A percentile compares a stretch with the other conserved stretches of the same genome.
phyloP scores from a whole-genome alignment of 1,140 invertebrate genomes.

The Drosophila suzukii region DNA sequence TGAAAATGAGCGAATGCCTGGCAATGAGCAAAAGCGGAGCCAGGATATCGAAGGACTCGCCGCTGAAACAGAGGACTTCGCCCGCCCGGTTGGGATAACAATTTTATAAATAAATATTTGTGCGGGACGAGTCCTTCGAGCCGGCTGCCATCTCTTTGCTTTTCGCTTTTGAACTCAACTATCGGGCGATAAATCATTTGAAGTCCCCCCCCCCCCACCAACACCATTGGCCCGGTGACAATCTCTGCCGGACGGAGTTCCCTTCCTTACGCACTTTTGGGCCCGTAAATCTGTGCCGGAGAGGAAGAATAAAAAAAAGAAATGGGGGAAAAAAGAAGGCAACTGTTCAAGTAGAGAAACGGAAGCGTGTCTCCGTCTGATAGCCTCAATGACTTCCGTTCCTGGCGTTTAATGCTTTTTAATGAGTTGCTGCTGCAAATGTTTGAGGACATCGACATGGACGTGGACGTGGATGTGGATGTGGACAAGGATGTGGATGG shows the following conservation, averaged over 20 bases:
- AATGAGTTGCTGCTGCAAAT: slow-evolving; percentile 65
- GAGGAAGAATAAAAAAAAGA: slow-evolving; percentile 11
- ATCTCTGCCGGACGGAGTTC: slow-evolving; percentile 48
- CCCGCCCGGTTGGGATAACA: slow-evolving; percentile 66
- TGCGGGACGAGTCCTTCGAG: slow-evolving; percentile 48
- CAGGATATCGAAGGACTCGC: slow-evolving; percentile 18
- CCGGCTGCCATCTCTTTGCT: slow-evolving; percentile 49
- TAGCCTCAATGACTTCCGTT: slow-evolving; percentile 79
- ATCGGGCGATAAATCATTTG: slow-evolving; percentile 82
- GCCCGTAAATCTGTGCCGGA: slow-evolving; percentile 68
- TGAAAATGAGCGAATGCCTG: slow-evolving; percentile 83
- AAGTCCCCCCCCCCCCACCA: slow-evolving; percentile 40
- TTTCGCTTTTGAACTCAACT: slow-evolving; percentile 81
- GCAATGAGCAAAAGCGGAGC: slow-evolving; percentile 69
- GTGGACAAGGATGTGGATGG: neutral
- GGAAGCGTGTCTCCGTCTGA: slow-evolving; percentile 74
- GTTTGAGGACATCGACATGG: slow-evolving; percentile 38
- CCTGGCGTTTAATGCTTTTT: slow-evolving; percentile 80
- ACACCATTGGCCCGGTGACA: slow-evolving; percentile 79
- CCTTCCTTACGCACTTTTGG: slow-evolving; percentile 68
- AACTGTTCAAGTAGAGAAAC: slow-evolving; percentile 55
- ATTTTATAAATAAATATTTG: slow-evolving; percentile 83
- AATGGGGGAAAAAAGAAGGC: slow-evolving; percentile 1
- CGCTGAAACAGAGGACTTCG: slow-evolving; percentile 3
- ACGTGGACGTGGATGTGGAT: neutral